These are phyloP conservation scores for Paracentrotus lividus DNA, from an alignment of 53 echinoderm and acorn worm species.

Conservation along the genomic window DNA sequence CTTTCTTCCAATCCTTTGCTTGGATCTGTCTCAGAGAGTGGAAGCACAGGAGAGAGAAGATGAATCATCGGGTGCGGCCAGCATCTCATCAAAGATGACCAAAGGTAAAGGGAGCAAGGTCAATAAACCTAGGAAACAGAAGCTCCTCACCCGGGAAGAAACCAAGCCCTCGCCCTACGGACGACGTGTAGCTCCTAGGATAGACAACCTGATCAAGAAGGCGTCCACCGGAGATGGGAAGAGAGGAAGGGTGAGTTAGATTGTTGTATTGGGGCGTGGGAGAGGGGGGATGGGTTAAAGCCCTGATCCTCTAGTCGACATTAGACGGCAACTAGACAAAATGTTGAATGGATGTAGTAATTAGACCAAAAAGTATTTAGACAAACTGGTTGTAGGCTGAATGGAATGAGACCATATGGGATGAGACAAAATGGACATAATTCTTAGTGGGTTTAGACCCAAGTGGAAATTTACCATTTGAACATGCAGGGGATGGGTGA, in stretches of 20 bases:
- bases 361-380: too few species aligned
- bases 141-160: slow-evolving; percentile 84
- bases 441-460: too few species aligned
- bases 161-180: slow-evolving; percentile 93
- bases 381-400: too few species aligned
- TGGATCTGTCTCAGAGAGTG: slow-evolving; percentile 64
- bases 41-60: slow-evolving; percentile 91
- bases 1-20: background rate
- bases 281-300: too few species aligned
- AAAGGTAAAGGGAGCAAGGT: slow-evolving; percentile 64
- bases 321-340: too few species aligned
- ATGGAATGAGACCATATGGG: too few species aligned
- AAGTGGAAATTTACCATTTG: too few species aligned
- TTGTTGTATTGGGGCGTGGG: too few species aligned
- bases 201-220: slow-evolving; percentile 79
- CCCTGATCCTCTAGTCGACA: too few species aligned
- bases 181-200: slow-evolving; percentile 89
- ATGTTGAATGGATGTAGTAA: too few species aligned
- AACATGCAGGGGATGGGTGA: too few species aligned
- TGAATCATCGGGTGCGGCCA: slow-evolving; percentile 32
- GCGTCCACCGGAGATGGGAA: slow-evolving; percentile 45
- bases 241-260: slow-evolving; percentile 41
- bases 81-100: slow-evolving; percentile 12
- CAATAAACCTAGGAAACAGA: slow-evolving; percentile 76
- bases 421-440: too few species aligned